These are phyloP conservation scores for Agrilus planipennis DNA, from an alignment of 1,140 invertebrate genomes.

Conservation along the genomic window DNA sequence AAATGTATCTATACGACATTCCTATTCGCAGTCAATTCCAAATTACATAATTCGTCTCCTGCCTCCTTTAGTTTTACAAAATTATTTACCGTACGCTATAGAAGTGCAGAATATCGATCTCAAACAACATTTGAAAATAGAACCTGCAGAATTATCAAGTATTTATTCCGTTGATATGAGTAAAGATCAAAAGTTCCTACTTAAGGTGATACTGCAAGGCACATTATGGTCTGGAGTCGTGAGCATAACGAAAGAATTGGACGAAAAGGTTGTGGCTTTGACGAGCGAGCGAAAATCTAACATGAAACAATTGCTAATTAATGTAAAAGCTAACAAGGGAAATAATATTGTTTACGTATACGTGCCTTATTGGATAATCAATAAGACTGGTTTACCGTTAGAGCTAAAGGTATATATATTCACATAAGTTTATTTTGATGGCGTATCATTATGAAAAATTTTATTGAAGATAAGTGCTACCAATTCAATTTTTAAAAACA, in stretches of 20 bases:
- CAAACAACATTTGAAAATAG: conserved; percentile 39
- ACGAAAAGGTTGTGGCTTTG: conserved; percentile 56
- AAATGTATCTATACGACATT: conserved; percentile 29
- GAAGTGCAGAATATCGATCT: conserved; percentile 37
- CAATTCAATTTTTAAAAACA: conserved; percentile 52
- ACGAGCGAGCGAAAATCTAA: conserved; percentile 49
- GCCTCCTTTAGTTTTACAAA: conserved; percentile 62
- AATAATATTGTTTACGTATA: conserved; percentile 56
- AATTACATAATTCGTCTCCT: conserved; percentile 61
- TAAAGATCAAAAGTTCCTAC: conserved; percentile 42
- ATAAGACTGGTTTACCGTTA: conserved; percentile 70
- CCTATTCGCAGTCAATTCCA: conserved; percentile 43
- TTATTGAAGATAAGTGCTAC: conserved; percentile 47
- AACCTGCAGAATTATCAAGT: conserved; percentile 58
- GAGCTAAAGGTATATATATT: conserved; percentile 54
- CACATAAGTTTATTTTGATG: background rate
- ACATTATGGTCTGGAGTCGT: conserved; percentile 58
- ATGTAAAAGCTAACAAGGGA: conserved; percentile 49
- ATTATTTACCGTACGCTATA: conserved; percentile 59
- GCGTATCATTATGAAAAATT: background rate
- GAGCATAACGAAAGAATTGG: conserved; percentile 53
- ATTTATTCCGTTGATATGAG: conserved; percentile 52
- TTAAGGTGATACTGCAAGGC: conserved; percentile 59
- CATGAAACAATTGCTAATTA: conserved; percentile 52
- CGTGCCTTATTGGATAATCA: conserved; percentile 83